Conservation (phyloP, 2,888 invertebrate species). For the Zaprionus lineosus region DNA sequence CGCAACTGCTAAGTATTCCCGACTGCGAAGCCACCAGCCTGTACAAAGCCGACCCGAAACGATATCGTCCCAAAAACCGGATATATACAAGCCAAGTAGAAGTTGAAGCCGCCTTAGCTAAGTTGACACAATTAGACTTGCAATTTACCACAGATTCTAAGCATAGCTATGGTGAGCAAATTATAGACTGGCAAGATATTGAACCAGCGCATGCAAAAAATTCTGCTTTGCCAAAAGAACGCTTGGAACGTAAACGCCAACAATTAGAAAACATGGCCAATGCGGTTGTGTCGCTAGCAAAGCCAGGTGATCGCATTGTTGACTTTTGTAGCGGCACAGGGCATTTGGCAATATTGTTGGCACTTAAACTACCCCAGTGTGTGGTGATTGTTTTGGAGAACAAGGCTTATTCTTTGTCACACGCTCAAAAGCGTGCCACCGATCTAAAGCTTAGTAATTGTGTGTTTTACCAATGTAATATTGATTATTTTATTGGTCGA, state of each 20-base stretch:
- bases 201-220: slow-evolving; percentile 90
- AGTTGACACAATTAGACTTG: slow-evolving; percentile 75
- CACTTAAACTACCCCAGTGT: slow-evolving; percentile 90
- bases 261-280: slow-evolving; percentile 93
- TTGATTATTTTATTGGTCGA: slow-evolving; percentile 92
- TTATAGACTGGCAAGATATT: slow-evolving; percentile 86
- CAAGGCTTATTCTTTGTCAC: slow-evolving; percentile 91
- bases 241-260: slow-evolving; percentile 90
- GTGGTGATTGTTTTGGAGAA: slow-evolving; percentile 93
- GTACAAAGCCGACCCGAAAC: slow-evolving; percentile 88
- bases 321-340: slow-evolving; percentile 98
- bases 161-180: slow-evolving; percentile 55
- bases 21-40: slow-evolving; percentile 76
- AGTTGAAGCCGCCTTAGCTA: slow-evolving; percentile 85
- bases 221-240: slow-evolving; percentile 89
- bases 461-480: slow-evolving; percentile 92
- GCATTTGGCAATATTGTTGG: slow-evolving; percentile 94
- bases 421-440: slow-evolving; percentile 88
- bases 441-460: slow-evolving; percentile 89
- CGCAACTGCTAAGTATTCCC: slow-evolving; percentile 62
- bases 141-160: slow-evolving; percentile 70
- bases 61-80: slow-evolving; percentile 89
- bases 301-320: slow-evolving; percentile 88
- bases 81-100: slow-evolving; percentile 90
- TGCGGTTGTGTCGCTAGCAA: slow-evolving; percentile 89